Conservation (phyloP, 1,140 invertebrate genomes). For the Drosophila pruinosa region DNA sequence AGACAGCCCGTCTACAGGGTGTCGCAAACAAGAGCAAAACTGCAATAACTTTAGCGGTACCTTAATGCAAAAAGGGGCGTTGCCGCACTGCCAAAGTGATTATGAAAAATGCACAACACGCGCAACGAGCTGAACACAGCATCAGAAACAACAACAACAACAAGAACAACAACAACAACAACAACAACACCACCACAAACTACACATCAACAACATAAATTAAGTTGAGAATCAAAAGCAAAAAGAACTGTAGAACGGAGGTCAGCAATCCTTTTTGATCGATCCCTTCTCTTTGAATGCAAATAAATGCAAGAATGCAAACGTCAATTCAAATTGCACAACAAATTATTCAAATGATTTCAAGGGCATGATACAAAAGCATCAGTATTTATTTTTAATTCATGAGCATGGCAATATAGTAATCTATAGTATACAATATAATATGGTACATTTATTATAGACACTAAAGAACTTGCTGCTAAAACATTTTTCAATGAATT, state of each 20-base stretch:
- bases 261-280: constrained; percentile 13
- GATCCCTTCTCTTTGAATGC: background rate
- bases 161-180: constrained; percentile 13
- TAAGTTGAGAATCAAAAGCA: constrained; percentile 1
- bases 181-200: background rate
- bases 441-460: background rate
- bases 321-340: constrained; percentile 28
- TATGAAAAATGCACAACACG: constrained; percentile 53
- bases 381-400: background rate
- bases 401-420: too few species aligned
- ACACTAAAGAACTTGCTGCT: background rate
- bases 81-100: constrained; percentile 37
- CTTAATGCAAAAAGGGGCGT: constrained; percentile 44
- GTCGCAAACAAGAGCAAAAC: background rate
- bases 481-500: background rate
- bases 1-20: background rate
- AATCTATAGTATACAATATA: too few species aligned
- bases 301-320: background rate
- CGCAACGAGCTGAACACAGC: constrained; percentile 33
- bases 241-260: constrained; percentile 15
- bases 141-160: constrained; percentile 22
- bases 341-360: constrained; percentile 38
- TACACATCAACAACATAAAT: background rate
- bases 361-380: background rate
- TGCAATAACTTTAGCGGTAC: constrained; percentile 32